phyloP scores from a whole-genome alignment of 2,888 invertebrate genomes.

The Dasypolia templi region DNA sequence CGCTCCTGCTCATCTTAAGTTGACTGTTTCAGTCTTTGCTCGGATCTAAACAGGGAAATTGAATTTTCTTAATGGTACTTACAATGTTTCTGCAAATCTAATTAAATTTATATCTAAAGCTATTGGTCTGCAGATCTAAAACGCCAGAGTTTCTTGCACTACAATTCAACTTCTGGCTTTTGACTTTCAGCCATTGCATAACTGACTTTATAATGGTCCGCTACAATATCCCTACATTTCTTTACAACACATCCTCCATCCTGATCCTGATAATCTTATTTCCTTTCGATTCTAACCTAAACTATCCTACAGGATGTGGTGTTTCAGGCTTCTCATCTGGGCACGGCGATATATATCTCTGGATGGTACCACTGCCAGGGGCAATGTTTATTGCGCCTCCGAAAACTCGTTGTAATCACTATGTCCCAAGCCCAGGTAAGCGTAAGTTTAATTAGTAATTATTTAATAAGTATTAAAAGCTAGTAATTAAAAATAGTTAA shows the following conservation, averaged over 20 bases:
- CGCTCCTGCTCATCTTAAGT: background rate
- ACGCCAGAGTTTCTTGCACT: too few relatives aligned
- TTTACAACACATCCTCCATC: background rate
- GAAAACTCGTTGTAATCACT: conserved; percentile 66
- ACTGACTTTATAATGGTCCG: too few relatives aligned
- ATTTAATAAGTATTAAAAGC: too few relatives aligned
- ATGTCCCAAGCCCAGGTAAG: conserved; percentile 72
- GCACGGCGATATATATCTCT: conserved; percentile 74
- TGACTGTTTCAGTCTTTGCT: too few relatives aligned
- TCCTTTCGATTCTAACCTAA: background rate
- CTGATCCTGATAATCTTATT: background rate
- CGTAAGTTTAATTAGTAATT: background rate
- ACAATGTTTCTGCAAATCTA: too few relatives aligned
- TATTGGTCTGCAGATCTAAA: background rate
- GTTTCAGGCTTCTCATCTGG: conserved; percentile 65
- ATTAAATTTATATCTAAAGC: too few relatives aligned
- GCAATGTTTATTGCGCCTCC: conserved; percentile 56
- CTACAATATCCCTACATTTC: background rate
- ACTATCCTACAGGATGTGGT: background rate
- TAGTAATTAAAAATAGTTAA: too few relatives aligned
- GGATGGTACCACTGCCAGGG: conserved; percentile 73
- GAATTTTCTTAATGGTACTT: too few relatives aligned
- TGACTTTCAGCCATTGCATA: too few relatives aligned
- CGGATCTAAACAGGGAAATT: background rate
- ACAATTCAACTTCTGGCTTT: too few relatives aligned